Conservation (phyloP, 2,113 vertebrate species). For the Saimiri boliviensis region DNA sequence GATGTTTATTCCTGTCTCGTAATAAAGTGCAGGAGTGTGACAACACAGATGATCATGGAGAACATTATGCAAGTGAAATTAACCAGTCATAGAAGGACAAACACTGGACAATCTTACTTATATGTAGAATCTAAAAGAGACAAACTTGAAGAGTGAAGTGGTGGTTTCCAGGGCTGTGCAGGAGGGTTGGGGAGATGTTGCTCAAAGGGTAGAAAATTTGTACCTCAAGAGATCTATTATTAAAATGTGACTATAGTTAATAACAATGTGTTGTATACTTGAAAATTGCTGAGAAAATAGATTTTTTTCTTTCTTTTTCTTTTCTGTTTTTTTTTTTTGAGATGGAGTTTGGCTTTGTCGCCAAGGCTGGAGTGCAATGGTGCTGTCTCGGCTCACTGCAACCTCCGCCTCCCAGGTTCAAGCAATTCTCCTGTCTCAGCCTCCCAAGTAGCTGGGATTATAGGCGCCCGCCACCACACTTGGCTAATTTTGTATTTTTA, state of each 20-base stretch:
- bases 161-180: background rate
- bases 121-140: background rate
- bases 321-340: too few species aligned
- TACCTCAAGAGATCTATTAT: background rate
- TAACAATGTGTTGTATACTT: background rate
- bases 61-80: background rate
- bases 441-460: too few species aligned
- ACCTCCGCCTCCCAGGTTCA: too few species aligned
- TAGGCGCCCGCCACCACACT: too few species aligned
- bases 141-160: background rate
- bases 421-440: too few species aligned
- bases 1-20: conserved; percentile 17
- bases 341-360: too few species aligned
- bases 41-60: background rate
- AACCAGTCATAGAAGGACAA: background rate
- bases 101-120: background rate
- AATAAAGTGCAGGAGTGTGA: background rate
- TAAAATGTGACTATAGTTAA: background rate
- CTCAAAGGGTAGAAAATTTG: background rate
- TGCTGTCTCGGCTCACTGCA: too few species aligned
- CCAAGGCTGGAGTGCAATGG: too few species aligned
- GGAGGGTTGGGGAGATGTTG: background rate
- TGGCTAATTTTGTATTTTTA: too few species aligned
- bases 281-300: background rate
- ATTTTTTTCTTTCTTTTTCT: background rate